phyloP scores from a whole-genome alignment of 2,888 invertebrate genomes.

The Coleophora flavipennella region DNA sequence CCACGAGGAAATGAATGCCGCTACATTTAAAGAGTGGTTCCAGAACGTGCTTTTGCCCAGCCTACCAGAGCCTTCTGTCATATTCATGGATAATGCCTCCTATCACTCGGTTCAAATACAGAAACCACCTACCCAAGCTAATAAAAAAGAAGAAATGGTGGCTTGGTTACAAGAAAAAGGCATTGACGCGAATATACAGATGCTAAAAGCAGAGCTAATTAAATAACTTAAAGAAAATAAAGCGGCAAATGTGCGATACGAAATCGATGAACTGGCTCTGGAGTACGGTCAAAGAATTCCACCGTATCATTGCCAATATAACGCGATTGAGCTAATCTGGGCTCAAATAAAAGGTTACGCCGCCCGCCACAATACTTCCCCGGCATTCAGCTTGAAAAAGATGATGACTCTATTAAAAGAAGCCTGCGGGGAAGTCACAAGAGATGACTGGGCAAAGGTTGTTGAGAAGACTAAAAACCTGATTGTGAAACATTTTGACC shows the following conservation, averaged over 20 bases:
- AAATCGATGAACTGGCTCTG: slow-evolving; percentile 1
- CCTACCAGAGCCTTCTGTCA: slow-evolving; percentile 7
- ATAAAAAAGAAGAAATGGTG: slow-evolving; percentile 1
- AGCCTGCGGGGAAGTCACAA: slow-evolving; percentile 10
- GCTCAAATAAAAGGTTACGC: slow-evolving; percentile 3
- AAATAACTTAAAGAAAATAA: slow-evolving; percentile 1
- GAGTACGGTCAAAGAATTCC: not conserved
- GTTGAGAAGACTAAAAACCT: too few species aligned
- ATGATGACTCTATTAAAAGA: slow-evolving; percentile 13
- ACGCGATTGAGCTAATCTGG: not conserved
- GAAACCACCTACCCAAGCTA: slow-evolving; percentile 5
- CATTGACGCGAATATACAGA: not conserved
- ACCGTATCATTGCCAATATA: not conserved
- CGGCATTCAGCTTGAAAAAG: slow-evolving; percentile 12
- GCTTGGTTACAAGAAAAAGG: not conserved
- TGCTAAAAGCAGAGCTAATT: slow-evolving; percentile 1
- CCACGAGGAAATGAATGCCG: slow-evolving; percentile 7
- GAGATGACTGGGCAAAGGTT: too few species aligned
- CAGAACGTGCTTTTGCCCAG: slow-evolving; percentile 1
- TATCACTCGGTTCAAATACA: slow-evolving; percentile 15
- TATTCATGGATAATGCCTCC: slow-evolving; percentile 14
- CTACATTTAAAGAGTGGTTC: slow-evolving; percentile 7
- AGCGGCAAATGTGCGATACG: not conserved
- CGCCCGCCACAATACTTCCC: slow-evolving; percentile 10
- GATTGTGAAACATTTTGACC: too few species aligned